Evolutionary conservation across 2,797 vertebrate species (phyloP).

Genomic region (Caiman crocodilus): DNA sequence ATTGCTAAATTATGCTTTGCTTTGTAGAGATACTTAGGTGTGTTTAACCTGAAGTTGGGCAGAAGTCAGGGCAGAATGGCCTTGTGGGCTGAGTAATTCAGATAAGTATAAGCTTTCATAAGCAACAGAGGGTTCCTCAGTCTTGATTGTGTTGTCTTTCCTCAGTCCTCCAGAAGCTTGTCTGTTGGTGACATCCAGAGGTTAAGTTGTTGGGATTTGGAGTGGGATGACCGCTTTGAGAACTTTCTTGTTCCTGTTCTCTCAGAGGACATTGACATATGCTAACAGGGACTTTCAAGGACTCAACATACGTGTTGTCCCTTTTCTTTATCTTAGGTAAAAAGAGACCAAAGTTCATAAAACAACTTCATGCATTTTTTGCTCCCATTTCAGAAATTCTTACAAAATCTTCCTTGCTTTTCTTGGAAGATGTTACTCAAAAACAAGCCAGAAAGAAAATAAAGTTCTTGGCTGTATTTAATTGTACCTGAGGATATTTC

Average conservation of each 20-base stretch:
- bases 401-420: fast-evolving
- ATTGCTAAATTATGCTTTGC: too few relatives aligned
- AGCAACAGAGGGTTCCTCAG: too few relatives aligned
- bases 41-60: too few relatives aligned
- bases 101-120: too few relatives aligned
- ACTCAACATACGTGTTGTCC: neutral
- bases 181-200: neutral
- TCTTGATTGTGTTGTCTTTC: neutral
- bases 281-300: neutral
- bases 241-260: neutral
- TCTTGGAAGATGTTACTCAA: neutral
- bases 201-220: neutral
- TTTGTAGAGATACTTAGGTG: too few relatives aligned
- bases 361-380: neutral
- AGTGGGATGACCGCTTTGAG: neutral
- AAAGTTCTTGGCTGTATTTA: neutral
- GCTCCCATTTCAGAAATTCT: neutral
- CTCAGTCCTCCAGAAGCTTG: neutral
- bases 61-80: too few relatives aligned
- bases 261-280: neutral
- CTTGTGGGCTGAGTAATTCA: too few relatives aligned
- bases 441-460: too few relatives aligned
- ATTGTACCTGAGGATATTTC: neutral
- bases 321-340: neutral
- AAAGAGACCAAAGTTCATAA: neutral